Conservation (phyloP, 2,797 vertebrate species). For the Catostomus latipinnis region DNA sequence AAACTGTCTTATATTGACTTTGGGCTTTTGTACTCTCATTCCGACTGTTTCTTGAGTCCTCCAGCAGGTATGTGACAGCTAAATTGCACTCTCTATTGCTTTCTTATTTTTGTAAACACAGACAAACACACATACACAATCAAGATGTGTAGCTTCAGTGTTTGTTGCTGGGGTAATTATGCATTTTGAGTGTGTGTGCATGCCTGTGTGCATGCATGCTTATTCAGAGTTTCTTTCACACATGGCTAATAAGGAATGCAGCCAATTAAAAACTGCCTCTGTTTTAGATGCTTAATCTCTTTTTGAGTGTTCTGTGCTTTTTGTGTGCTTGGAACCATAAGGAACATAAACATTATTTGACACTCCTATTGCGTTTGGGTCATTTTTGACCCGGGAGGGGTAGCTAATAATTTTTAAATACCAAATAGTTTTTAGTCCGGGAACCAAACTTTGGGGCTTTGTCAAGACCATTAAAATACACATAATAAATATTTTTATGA, state of each 20-base stretch:
- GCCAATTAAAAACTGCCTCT: not conserved
- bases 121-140: not conserved
- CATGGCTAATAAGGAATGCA: constrained; percentile 10
- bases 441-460: too few species aligned
- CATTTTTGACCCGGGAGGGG: too few species aligned
- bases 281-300: not conserved
- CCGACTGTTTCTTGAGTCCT: not conserved
- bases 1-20: not conserved
- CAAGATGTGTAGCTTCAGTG: not conserved
- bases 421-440: too few species aligned
- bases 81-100: not conserved
- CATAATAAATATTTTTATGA: too few species aligned
- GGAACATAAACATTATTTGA: not conserved
- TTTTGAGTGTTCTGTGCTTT: not conserved
- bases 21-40: not conserved
- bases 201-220: constrained; percentile 1
- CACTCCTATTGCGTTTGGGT: too few species aligned
- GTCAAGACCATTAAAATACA: too few species aligned
- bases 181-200: not conserved
- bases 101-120: not conserved
- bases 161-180: not conserved
- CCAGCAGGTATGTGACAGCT: constrained; percentile 20
- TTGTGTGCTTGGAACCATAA: not conserved
- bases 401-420: too few species aligned
- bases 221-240: constrained; percentile 10